A percentile compares a stretch with the other conserved stretches of the same genome.
Evolutionary conservation across 2,797 vertebrate genomes (phyloP).

Genomic region (Rhincodon typus): DNA sequence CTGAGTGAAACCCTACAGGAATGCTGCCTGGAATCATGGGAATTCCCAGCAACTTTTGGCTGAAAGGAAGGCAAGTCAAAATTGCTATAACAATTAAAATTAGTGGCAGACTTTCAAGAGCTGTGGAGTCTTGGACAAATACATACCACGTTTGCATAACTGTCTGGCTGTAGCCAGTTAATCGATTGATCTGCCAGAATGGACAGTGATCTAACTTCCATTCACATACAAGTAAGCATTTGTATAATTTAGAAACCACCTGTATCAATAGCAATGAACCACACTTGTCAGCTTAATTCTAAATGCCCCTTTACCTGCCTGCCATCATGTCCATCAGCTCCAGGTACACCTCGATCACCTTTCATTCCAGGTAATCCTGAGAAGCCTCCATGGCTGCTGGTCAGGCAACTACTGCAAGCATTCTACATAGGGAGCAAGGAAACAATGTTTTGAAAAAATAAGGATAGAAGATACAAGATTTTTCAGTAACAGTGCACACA

Average conservation of each 20-base stretch:
- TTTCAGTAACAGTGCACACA: not conserved
- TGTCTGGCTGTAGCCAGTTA: not conserved
- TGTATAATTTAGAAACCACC: not conserved
- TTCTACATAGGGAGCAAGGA: conserved; percentile 56
- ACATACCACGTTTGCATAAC: not conserved
- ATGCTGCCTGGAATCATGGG: not conserved
- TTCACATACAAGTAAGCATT: not conserved
- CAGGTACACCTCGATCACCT: conserved; percentile 64
- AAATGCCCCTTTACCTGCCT: conserved; percentile 56
- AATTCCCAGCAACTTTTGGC: not conserved
- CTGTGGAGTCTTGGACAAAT: not conserved
- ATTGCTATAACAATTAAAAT: not conserved
- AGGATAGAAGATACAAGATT: not conserved
- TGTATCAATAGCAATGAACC: not conserved
- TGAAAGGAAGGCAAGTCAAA: not conserved
- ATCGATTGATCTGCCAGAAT: not conserved
- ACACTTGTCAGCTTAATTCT: not conserved
- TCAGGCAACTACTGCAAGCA: conserved; percentile 70
- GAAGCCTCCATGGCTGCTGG: conserved; percentile 60
- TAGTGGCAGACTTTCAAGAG: not conserved
- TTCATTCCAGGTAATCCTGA: conserved; percentile 66
- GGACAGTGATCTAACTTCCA: not conserved
- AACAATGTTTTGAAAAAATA: not conserved
- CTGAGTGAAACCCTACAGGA: not conserved
- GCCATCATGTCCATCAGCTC: conserved; percentile 53